A percentile compares a stretch with the other conserved stretches of the same genome.
Evolutionary conservation across 2,797 vertebrate genomes (phyloP).

Genomic region (Setipinna tenuifilis): DNA sequence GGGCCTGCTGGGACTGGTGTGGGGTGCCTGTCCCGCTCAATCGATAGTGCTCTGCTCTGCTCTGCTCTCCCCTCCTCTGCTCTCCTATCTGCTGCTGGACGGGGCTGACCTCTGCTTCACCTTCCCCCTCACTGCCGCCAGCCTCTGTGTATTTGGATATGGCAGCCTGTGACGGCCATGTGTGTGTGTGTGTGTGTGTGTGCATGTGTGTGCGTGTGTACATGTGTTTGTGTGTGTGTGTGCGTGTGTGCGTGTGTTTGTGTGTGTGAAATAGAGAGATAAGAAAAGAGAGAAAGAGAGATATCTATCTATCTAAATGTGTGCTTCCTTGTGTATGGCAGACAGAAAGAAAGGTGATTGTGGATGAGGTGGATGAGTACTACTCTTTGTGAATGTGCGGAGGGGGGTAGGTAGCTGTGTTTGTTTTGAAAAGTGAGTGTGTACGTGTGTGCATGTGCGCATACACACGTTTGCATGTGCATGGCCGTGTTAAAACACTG

Average conservation of each 20-base stretch:
- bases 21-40: conserved; percentile 2
- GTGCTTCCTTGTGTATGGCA: background rate
- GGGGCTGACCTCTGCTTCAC: conserved; percentile 15
- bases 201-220: background rate
- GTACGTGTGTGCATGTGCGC: background rate
- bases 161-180: conserved; percentile 44
- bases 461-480: too few species aligned
- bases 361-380: background rate
- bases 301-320: background rate
- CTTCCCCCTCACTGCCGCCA: conserved; percentile 2
- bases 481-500: too few species aligned
- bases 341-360: background rate
- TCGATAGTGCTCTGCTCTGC: conserved; percentile 7
- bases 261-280: too few species aligned
- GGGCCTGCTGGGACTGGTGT: background rate
- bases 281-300: background rate
- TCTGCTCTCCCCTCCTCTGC: too few species aligned
- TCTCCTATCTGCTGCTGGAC: background rate
- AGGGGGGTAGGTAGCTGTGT: too few species aligned
- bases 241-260: background rate
- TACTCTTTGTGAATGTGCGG: too few species aligned
- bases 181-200: background rate
- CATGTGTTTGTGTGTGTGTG: background rate
- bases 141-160: conserved; percentile 18
- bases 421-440: background rate